Base-by-base conservation (phyloP, 35 echinoderm and acorn worm species). In the Anneissia japonica region DNA sequence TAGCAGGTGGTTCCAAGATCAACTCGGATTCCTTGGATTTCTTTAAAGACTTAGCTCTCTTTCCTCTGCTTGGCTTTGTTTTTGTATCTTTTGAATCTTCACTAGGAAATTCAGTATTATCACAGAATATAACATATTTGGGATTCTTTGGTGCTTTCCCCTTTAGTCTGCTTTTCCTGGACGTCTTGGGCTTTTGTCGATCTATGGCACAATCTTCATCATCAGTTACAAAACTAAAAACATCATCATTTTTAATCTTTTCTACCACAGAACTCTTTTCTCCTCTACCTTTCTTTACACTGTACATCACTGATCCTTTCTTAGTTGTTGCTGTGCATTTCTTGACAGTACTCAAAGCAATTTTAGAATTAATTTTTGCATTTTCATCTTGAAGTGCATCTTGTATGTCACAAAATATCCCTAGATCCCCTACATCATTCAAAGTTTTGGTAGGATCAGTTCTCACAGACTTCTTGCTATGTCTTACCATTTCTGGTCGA, bases 251-350 rank as follows among this genome's bases (percentile, higher is more conserved):
- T 85, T 78, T 9, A 2, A 64, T 64, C 6, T 6, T 64, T 64
- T 64, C 26, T 23, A 26, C 7, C 51, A 9, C 26, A 16, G 51
- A 19, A 64, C 10, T 19, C 21, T 64, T 64, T 34, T 37, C 31
- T 33, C 77, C 30, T 38, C 33, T 88, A 84, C 80, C 16, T 46
- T 91, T 87, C 74, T 79, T 92, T 4, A 93, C 82, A 64, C 82
- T 93, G 81, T 79, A 89, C 28, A 41, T 84, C 35, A 92, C 35
- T 37, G 39, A 76, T 72, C 91, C 91, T 31, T 93, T 93, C 84
- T 93, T 93, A 32, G 91, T 36, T 30, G 35, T 85, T 23, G 26
- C 26, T 64, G 51, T 64, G 21, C 51, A 64, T 64, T 64, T 64
- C 26, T 64, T 26, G 7, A 14, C 4, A 43, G 40, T 43, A 43